Base-by-base conservation (phyloP, 2,888 invertebrate species). In the Lasioglossum villosulum region DNA sequence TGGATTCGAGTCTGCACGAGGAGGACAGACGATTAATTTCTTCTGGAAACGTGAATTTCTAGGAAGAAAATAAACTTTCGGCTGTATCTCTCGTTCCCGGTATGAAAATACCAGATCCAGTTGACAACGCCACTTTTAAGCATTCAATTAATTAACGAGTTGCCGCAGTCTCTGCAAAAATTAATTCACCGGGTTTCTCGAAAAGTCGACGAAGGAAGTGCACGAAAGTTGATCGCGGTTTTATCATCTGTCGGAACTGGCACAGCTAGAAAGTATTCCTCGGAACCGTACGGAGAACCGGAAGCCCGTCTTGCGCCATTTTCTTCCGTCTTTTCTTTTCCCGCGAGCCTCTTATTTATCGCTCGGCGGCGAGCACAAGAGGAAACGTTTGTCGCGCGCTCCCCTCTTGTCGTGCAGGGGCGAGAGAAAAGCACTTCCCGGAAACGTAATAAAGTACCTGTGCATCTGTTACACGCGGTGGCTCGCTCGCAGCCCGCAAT, bases 391-490 rank as follows among this genome's bases (percentile, higher is more conserved):
- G 74, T 42, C 75, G 75, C 42, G 34, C 23, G 52, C 37, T 71
- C 34, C 68, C 59, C 56, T 56, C 76, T 75, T 42, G 56, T 72
- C 82, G 75, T 75, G 37, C 3, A n/a, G n/a, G 37, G 23, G 37
- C n/a, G 73, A 37, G 66, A 52, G 72, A 59, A 63, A 56, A 48
- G 8, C 78, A 39, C 39, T 56, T 52, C n/a, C 63, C 42, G 68
- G 78, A 81, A 83, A 68, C 74, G 89, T 83, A 85, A 89, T 87
- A 89, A 89, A 89, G 82, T 76, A 72, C 68, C 80, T 75, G 76
- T 48, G 78, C 80, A 80, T 75, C 75, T 59, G 82, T 74, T 52
- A 39, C 75, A 27, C 68, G 37, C 68, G 63, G 70, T n/a, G 77
- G 75, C 68, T 68, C 52, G 42, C 59, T 87, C 81, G 73, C 76